phyloP scores from a whole-genome alignment of 2,888 invertebrate species.

The Lordiphosa fenestrarum region DNA sequence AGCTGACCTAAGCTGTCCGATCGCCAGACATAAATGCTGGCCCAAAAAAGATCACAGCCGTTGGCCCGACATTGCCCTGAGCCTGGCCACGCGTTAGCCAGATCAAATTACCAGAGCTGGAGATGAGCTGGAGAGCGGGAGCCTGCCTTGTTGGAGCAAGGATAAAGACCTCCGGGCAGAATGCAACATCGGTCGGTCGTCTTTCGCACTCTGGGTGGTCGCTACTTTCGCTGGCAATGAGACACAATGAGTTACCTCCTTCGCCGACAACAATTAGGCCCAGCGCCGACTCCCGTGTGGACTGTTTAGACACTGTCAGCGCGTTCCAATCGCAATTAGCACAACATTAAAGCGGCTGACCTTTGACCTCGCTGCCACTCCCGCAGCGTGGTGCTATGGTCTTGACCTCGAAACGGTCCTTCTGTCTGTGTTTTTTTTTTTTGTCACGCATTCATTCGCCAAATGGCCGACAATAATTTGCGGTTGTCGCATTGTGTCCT shows the following conservation, averaged over 20 bases:
- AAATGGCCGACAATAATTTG: slow-evolving; percentile 67
- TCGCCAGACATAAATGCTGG: no score
- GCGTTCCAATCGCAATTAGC: slow-evolving; percentile 62
- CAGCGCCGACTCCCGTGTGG: slow-evolving; percentile 47
- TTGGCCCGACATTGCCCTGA: slow-evolving; percentile 24
- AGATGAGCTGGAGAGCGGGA: neutral
- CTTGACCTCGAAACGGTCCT: slow-evolving; percentile 57
- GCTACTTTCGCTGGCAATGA: slow-evolving; percentile 4
- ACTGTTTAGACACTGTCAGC: slow-evolving; percentile 44
- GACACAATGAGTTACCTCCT: slow-evolving; percentile 22
- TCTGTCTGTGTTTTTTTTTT: slow-evolving; percentile 42
- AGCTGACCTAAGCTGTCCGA: slow-evolving; percentile 20
- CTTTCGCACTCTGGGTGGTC: slow-evolving; percentile 29
- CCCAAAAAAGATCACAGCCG: slow-evolving; percentile 66
- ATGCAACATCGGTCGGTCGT: slow-evolving; percentile 23
- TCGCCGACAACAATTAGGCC: slow-evolving; percentile 64
- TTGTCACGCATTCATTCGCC: slow-evolving; percentile 69
- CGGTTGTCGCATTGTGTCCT: slow-evolving; percentile 60
- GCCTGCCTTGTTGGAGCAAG: slow-evolving; percentile 44
- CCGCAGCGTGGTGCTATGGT: slow-evolving; percentile 53
- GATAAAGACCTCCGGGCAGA: slow-evolving; percentile 44
- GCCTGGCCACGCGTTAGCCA: slow-evolving; percentile 64
- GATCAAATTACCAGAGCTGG: slow-evolving; percentile 48
- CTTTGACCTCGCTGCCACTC: slow-evolving; percentile 74
- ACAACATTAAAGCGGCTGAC: slow-evolving; percentile 69